phyloP scores from a whole-genome alignment of 2,113 vertebrate species.

The Oryzias celebensis region DNA sequence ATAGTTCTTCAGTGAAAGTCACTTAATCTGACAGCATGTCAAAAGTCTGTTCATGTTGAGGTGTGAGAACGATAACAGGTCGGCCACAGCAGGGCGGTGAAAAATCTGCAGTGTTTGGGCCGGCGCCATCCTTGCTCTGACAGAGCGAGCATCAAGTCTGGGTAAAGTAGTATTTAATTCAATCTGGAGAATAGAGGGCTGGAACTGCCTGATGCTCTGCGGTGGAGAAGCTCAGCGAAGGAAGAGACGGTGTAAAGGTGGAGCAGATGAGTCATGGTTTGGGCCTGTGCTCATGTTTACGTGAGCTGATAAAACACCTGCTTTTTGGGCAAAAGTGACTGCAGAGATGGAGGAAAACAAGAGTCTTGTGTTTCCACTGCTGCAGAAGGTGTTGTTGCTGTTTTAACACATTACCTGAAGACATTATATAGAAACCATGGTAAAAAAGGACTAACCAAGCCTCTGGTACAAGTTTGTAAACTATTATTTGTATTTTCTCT shows the following conservation, averaged over 20 bases:
- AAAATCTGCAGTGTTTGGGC: constrained; percentile 36
- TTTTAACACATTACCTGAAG: not conserved
- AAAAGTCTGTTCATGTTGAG: constrained; percentile 28
- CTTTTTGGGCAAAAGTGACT: not conserved
- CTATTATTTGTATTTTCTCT: too few species aligned
- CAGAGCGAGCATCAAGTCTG: constrained; percentile 24
- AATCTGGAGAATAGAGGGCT: constrained; percentile 37
- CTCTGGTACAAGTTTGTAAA: too few species aligned
- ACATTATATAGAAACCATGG: too few species aligned
- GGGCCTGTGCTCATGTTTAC: constrained; percentile 5
- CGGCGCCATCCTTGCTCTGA: constrained; percentile 30
- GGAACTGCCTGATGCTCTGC: constrained; percentile 34
- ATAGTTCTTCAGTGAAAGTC: constrained; percentile 43
- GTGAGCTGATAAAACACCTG: constrained; percentile 14
- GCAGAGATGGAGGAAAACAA: constrained; percentile 3
- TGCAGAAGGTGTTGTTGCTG: not conserved
- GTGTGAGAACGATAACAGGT: constrained; percentile 18
- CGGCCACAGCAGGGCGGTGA: constrained; percentile 13
- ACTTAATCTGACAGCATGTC: constrained; percentile 47
- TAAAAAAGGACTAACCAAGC: too few species aligned
- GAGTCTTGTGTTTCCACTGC: constrained; percentile 13
- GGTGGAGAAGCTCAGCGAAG: constrained; percentile 11
- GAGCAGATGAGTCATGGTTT: constrained; percentile 6
- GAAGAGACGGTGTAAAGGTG: constrained; percentile 1
- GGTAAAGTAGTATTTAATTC: constrained; percentile 10